Base-by-base conservation (phyloP, 2,797 vertebrate genomes). In the Periophthalmus magnuspinnatus region DNA sequence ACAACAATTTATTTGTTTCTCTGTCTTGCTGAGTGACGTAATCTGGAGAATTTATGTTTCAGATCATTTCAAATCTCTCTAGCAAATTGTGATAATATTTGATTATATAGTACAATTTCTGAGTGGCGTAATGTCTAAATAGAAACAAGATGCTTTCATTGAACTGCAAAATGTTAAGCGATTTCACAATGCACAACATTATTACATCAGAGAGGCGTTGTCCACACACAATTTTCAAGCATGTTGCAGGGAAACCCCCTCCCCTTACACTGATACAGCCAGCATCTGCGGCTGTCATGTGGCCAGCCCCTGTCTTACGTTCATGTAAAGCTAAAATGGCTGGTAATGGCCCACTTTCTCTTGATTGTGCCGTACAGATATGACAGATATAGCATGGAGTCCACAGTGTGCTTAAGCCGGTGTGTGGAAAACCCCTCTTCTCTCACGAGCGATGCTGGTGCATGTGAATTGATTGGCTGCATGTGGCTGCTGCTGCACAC, bases 381-480 rank as follows among this genome's bases (percentile, higher is more conserved):
- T 45, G 2, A 13, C 57, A 59, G 13, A 22, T 16, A 41, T 41
- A 13, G 36, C 36, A 41, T 41, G 47, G 41, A 28, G 13, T 47
- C 38, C 22, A 22, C 36, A 24, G 21, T 14, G 13, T 2, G 6
- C 17, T 41, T 61, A 14, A 45, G 36, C 38, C 21, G 5, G 33
- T 60, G 7, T 13, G 70, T 79, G 91, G 86, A 78, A 88, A 85
- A 67, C 83, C 86, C 88, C 72, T 61, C 19, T 48, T 61, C 71
- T 72, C 75, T 73, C 70, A 68, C 13, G 33, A 52, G 33, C 69
- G 7, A 54, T 72, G 74, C 50, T 70, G 80, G 72, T 83, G 89
- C 84, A 84, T 81, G 88, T 85, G 77, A 84, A 90, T 89, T 82
- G 87, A 86, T 81, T 83, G 84, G 80, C 77, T 87, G 83, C 84